Evolutionary conservation across 1,140 invertebrate genomes (phyloP).

Genomic region (Rhopalosiphum padi): DNA sequence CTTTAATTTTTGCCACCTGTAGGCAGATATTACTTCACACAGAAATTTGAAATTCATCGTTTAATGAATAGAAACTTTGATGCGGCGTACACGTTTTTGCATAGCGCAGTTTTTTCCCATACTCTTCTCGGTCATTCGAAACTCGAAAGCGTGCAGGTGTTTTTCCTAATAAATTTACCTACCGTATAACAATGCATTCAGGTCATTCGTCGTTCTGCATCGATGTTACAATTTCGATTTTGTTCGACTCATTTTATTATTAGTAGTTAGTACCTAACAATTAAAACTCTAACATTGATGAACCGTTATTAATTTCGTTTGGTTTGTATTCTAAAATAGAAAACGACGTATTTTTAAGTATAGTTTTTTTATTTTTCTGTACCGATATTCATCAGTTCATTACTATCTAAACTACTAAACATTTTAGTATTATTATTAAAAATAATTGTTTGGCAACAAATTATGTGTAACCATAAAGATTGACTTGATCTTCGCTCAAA

Average conservation of each 20-base stretch:
- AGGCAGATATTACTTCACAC: too few relatives aligned
- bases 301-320: not conserved
- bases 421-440: too few relatives aligned
- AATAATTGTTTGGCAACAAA: too few relatives aligned
- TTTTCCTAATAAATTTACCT: not conserved
- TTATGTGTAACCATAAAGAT: too few relatives aligned
- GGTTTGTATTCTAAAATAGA: not conserved
- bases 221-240: not conserved
- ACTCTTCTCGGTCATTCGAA: not conserved
- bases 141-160: not conserved
- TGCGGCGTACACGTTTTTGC: not conserved
- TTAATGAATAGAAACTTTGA: too few relatives aligned
- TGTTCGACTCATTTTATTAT: not conserved
- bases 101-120: not conserved
- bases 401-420: too few relatives aligned
- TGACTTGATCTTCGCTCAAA: too few relatives aligned
- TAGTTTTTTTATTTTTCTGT: not conserved
- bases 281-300: not conserved
- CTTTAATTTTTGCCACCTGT: not conserved
- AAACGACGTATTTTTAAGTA: not conserved
- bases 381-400: too few relatives aligned
- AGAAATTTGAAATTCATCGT: not conserved
- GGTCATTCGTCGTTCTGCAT: not conserved
- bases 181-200: too few relatives aligned
- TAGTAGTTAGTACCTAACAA: not conserved